Base-by-base conservation (phyloP, 2,888 invertebrate species). In the Trissolcus japonicus region DNA sequence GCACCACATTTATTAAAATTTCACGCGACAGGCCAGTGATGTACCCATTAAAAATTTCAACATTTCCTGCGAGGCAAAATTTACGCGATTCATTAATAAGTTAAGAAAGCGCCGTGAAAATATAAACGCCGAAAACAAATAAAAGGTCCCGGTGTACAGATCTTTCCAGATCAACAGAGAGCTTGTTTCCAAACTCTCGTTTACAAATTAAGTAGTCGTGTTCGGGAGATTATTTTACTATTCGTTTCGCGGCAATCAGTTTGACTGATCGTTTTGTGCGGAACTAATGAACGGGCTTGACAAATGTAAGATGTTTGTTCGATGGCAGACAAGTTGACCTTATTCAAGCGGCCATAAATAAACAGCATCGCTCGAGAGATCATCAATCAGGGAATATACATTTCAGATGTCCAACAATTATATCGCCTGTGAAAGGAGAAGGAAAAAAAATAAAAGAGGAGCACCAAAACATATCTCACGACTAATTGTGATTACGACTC, bases 1-100 rank as follows among this genome's bases (percentile, higher is more conserved):
- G 71, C 75, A 67, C 77, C 74, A 78, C 80, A 82, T 83, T 82
- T 80, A 81, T 82, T 81, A 82, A 83, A 83, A 83, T 83, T 81
- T 80, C 78, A 81, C 80, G 68, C 79, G 80, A 82, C 80, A 80
- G 76, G 77, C 73, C 73, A 80, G 80, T 80, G 79, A 79, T 78
- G 79, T 77, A 79, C 73, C 79, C 69, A 79, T 79, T 79, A 79
- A 79, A 79, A 76, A 79, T 76, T 79, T 69, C 66, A 59, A 35
- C 78, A 60, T 78, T 71, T 75, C 63, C 78, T 68, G 74, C 76
- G 65, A 62, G 65, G 59, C 65, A 57, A 69, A 69, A 73, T 77
- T 75, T 75, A 77, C 79, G 74, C 79, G 79, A 76, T 74, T 76
- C 76, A 76, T 79, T 71, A 68, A 72, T 71, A 73, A 73, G 73